Percentiles rank a stretch among this genome's conserved stretches.
Evolutionary conservation across 2,113 vertebrate species (phyloP).

Genomic region (Turdus rufiventris): DNA sequence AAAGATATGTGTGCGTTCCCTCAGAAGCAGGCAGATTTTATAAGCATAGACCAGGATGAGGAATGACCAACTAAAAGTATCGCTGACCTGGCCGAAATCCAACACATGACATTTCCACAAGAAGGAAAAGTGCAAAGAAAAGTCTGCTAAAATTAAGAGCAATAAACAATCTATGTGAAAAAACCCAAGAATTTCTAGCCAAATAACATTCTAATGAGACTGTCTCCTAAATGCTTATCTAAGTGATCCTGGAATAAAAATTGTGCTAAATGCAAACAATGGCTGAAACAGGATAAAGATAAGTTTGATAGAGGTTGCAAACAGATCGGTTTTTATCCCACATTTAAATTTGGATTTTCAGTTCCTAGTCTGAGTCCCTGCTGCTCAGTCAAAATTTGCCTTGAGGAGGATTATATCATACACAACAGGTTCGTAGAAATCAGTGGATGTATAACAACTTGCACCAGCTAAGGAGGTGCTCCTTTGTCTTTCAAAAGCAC

Average conservation of each 20-base stretch:
- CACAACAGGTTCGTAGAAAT: background rate
- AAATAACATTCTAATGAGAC: background rate
- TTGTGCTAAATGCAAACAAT: background rate
- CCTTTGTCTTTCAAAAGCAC: background rate
- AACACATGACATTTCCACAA: background rate
- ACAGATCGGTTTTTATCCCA: background rate
- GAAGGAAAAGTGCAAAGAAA: background rate
- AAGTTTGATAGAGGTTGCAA: background rate
- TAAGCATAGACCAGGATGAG: background rate
- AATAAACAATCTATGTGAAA: background rate
- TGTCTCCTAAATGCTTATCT: background rate
- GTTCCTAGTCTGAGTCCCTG: background rate
- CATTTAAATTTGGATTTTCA: background rate
- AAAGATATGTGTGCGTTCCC: background rate
- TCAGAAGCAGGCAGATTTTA: background rate
- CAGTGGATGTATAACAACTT: background rate
- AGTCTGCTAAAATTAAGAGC: background rate
- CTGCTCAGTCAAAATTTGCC: background rate
- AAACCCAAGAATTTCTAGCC: background rate
- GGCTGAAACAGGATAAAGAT: background rate
- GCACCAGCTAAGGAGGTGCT: background rate
- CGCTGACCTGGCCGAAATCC: background rate
- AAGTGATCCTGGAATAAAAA: background rate
- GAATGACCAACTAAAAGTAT: background rate
- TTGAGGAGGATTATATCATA: background rate